A percentile compares a stretch with the other conserved stretches of the same genome.
phyloP scores from a whole-genome alignment of 2,797 vertebrate species.

The Erithacus rubecula region DNA sequence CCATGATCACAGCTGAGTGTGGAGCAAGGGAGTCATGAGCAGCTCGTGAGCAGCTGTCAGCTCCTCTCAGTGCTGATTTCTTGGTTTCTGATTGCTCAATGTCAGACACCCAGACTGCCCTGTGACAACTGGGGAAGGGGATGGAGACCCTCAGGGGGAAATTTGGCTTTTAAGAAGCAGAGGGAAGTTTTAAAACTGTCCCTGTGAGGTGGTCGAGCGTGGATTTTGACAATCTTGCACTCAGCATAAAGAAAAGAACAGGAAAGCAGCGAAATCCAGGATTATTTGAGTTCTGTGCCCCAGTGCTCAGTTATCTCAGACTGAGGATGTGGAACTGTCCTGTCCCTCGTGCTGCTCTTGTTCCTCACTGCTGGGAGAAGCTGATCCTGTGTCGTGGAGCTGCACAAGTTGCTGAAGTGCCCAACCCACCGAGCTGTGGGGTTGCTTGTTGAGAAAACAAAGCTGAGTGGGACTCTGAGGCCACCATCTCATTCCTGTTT shows the following conservation, averaged over 20 bases:
- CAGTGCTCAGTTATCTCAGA: rapidly evolving
- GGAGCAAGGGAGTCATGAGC: not conserved
- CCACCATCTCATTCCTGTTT: not conserved
- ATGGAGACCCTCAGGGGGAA: not conserved
- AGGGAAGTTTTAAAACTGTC: not conserved
- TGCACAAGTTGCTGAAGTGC: not conserved
- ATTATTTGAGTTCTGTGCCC: not conserved
- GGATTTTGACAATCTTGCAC: rapidly evolving
- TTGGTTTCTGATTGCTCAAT: rapidly evolving
- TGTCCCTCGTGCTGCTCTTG: not conserved
- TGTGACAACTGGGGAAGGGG: not conserved
- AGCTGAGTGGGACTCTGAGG: not conserved
- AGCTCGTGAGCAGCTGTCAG: not conserved
- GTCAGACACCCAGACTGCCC: rapidly evolving
- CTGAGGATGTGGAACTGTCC: no score
- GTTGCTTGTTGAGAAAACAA: not conserved
- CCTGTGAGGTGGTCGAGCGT: rapidly evolving
- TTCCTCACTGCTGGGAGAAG: not conserved
- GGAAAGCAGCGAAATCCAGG: rapidly evolving
- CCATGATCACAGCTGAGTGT: not conserved
- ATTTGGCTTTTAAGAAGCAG: not conserved
- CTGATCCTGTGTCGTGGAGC: not conserved
- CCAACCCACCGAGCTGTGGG: not conserved
- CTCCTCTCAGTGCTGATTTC: not conserved
- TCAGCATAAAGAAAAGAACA: rapidly evolving